Evolutionary conservation across 1,140 invertebrate species (phyloP).

Genomic region (Muscidifurax raptorellus): DNA sequence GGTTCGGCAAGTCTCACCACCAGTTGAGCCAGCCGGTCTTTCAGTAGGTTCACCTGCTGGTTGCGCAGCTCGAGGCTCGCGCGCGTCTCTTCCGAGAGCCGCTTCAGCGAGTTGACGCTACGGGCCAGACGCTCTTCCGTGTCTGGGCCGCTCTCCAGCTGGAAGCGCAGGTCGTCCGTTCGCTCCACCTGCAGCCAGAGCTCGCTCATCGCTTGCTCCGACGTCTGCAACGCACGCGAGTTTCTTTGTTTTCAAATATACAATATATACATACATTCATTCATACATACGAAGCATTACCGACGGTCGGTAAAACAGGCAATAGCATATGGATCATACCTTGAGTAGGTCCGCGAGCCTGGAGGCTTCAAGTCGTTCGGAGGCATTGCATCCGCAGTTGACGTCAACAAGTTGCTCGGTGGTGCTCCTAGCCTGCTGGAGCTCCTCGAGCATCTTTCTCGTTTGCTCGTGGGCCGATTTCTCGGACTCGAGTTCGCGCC

Average conservation of each 20-base stretch:
- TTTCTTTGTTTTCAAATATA: neutral
- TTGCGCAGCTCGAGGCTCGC: conserved; percentile 60
- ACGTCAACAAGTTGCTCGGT: conserved; percentile 48
- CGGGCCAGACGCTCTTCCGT: conserved; percentile 61
- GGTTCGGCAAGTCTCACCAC: conserved; percentile 61
- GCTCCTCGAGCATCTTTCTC: conserved; percentile 63
- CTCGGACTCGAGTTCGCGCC: conserved; percentile 69
- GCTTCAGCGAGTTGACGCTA: conserved; percentile 60
- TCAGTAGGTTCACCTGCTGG: conserved; percentile 62
- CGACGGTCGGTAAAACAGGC: neutral
- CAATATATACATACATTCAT: no score
- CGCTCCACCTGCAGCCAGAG: conserved; percentile 70
- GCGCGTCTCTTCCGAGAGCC: conserved; percentile 61
- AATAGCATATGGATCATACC: conserved; percentile 51
- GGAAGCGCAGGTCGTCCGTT: conserved; percentile 70
- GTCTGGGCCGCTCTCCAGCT: conserved; percentile 66
- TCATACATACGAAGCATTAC: neutral
- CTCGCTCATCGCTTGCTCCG: conserved; percentile 66
- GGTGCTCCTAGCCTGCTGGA: conserved; percentile 59
- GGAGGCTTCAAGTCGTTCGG: conserved; percentile 59
- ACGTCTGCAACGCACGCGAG: conserved; percentile 60
- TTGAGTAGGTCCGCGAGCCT: conserved; percentile 65
- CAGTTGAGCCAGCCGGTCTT: conserved; percentile 68
- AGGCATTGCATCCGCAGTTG: conserved; percentile 26
- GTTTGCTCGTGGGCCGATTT: conserved; percentile 72